Evolutionary conservation across 2,888 invertebrate genomes (phyloP).

Genomic region (Geotrupes spiniger): DNA sequence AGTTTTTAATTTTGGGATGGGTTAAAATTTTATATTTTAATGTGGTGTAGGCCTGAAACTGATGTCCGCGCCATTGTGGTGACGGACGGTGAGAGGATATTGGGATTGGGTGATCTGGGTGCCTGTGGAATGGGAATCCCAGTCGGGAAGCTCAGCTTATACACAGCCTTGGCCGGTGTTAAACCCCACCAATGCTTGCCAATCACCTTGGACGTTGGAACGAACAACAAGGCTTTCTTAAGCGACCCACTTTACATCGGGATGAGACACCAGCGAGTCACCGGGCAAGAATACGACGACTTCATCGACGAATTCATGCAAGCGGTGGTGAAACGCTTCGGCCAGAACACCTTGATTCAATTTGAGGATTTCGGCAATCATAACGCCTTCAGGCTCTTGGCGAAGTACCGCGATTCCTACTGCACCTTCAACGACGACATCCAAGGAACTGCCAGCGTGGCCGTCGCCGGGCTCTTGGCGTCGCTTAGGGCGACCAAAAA

Average conservation of each 20-base stretch:
- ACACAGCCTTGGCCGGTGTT: slow-evolving; percentile 96
- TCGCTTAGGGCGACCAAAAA: slow-evolving; percentile 81
- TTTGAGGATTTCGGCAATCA: slow-evolving; percentile 99
- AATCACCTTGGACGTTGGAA: slow-evolving; percentile 91
- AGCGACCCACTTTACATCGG: slow-evolving; percentile 97
- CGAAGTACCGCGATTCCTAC: slow-evolving; percentile 81
- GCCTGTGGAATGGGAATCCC: slow-evolving; percentile 99
- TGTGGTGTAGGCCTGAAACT: slow-evolving; percentile 68
- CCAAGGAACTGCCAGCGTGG: slow-evolving; percentile 95
- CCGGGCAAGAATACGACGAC: slow-evolving; percentile 84
- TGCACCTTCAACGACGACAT: slow-evolving; percentile 99
- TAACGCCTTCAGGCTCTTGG: slow-evolving; percentile 92
- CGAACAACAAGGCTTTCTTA: slow-evolving; percentile 79
- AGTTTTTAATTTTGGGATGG: slow-evolving; percentile 43
- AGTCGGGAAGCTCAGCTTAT: slow-evolving; percentile 93
- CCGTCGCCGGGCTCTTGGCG: slow-evolving; percentile 89
- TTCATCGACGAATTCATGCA: slow-evolving; percentile 97
- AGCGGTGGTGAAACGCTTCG: slow-evolving; percentile 80
- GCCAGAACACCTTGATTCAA: slow-evolving; percentile 82
- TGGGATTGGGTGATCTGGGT: slow-evolving; percentile 96
- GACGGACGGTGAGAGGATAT: slow-evolving; percentile 96
- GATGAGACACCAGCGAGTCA: slow-evolving; percentile 76
- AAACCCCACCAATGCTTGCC: slow-evolving; percentile 95
- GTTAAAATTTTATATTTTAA: slow-evolving; percentile 1
- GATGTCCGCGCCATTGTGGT: slow-evolving; percentile 90